Evolutionary conservation across 2,113 vertebrate genomes (phyloP).

Genomic region (Trachemys scripta): DNA sequence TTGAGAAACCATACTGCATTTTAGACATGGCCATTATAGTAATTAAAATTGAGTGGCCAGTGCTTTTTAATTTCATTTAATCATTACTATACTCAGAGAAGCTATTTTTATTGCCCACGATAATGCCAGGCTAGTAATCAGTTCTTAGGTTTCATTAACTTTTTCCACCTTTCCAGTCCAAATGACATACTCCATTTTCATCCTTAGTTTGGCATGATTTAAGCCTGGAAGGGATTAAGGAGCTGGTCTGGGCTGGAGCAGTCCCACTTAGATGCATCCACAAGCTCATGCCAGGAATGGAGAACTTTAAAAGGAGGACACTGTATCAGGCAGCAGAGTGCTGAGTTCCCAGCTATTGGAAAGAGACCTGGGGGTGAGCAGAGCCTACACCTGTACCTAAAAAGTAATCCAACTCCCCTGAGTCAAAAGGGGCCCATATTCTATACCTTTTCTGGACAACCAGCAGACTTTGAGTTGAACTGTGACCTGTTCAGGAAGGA

Average conservation of each 20-base stretch:
- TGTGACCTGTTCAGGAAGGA: not conserved
- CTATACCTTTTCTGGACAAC: not conserved
- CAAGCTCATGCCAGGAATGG: not conserved
- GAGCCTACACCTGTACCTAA: not conserved
- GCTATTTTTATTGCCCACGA: conserved; percentile 44
- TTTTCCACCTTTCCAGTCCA: conserved; percentile 4
- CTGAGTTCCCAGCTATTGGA: not conserved
- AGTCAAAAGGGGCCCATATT: not conserved
- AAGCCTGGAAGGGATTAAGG: not conserved
- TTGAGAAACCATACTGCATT: conserved; percentile 42
- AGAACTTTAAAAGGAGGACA: not conserved
- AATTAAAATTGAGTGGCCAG: conserved; percentile 70
- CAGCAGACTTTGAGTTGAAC: not conserved
- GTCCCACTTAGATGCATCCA: not conserved
- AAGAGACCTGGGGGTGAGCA: not conserved
- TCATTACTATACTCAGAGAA: conserved; percentile 43
- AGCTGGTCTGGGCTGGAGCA: not conserved
- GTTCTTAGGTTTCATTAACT: conserved; percentile 1
- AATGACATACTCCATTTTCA: not conserved
- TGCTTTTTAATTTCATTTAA: conserved; percentile 62
- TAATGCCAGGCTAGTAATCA: conserved; percentile 41
- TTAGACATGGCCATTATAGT: conserved; percentile 57
- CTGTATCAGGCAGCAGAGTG: not conserved
- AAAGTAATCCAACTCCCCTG: not conserved
- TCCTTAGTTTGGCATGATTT: not conserved